Evolutionary conservation across 2,888 invertebrate species (phyloP).

Genomic region (Monopis laevigella): DNA sequence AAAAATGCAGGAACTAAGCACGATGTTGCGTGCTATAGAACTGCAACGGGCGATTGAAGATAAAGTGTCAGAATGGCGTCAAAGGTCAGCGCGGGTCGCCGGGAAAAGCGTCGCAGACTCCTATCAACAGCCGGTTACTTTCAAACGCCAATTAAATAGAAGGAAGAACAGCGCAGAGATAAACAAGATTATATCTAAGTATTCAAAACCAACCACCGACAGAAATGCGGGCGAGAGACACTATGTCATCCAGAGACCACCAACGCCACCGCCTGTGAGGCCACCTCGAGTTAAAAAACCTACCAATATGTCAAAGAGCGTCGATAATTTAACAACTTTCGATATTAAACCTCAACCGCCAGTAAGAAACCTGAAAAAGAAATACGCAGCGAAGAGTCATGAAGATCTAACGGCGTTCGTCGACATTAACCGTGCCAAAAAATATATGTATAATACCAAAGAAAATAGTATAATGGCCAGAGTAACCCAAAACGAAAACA

Average conservation of each 20-base stretch:
- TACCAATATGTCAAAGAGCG: slow-evolving; percentile 46
- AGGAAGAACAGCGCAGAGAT: slow-evolving; percentile 64
- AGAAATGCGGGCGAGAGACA: slow-evolving; percentile 40
- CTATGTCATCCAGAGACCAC: slow-evolving; percentile 27
- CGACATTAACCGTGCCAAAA: slow-evolving; percentile 40
- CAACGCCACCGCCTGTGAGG: slow-evolving; percentile 30
- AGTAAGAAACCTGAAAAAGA: slow-evolving; percentile 24
- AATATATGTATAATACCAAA: slow-evolving; percentile 47
- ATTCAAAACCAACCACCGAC: slow-evolving; percentile 46
- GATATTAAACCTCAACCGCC: slow-evolving; percentile 35
- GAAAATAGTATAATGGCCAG: slow-evolving; percentile 42
- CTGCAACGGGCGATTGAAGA: slow-evolving; percentile 59
- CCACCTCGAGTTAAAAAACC: slow-evolving; percentile 39
- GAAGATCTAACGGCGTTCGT: slow-evolving; percentile 53
- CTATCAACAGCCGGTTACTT: slow-evolving; percentile 63
- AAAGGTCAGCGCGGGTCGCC: slow-evolving; percentile 59
- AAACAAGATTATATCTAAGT: slow-evolving; percentile 64
- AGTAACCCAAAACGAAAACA: slow-evolving; percentile 7
- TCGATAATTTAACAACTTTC: slow-evolving; percentile 51
- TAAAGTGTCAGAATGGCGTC: slow-evolving; percentile 62
- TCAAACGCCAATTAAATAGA: slow-evolving; percentile 58
- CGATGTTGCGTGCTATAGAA: slow-evolving; percentile 60
- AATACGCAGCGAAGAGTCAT: slow-evolving; percentile 51
- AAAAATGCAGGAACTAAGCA: slow-evolving; percentile 55
- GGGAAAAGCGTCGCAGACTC: slow-evolving; percentile 50